A percentile compares a stretch with the other conserved stretches of the same genome.
Evolutionary conservation across 2,113 vertebrate genomes (phyloP).

Genomic region (Pagrus major): DNA sequence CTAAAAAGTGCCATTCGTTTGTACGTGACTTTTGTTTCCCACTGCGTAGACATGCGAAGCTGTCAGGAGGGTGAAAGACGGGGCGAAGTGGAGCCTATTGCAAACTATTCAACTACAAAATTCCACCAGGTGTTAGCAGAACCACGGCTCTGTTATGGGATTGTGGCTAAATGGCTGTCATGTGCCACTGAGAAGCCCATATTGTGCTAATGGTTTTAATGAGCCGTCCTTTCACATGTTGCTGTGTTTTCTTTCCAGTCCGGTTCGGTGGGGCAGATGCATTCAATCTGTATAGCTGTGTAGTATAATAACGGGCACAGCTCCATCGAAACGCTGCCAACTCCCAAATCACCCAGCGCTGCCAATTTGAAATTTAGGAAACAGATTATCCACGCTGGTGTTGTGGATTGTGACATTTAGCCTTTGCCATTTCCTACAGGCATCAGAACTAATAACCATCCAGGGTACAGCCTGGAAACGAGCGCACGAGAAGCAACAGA

Average conservation of each 20-base stretch:
- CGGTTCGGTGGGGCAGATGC: conserved; percentile 21
- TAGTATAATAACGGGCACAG: conserved; percentile 25
- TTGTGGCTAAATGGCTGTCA: conserved; percentile 52
- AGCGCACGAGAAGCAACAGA: conserved; percentile 29
- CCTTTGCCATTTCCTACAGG: conserved; percentile 62
- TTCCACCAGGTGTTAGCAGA: conserved; percentile 66
- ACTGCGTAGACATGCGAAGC: conserved; percentile 45
- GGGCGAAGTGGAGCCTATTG: conserved; percentile 44
- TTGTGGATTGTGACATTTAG: conserved; percentile 63
- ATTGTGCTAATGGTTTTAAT: conserved; percentile 60
- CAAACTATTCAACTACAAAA: conserved; percentile 57
- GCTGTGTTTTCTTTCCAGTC: conserved; percentile 22
- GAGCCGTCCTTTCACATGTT: conserved; percentile 52
- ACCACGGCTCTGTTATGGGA: conserved; percentile 21
- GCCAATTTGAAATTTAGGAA: conserved; percentile 65
- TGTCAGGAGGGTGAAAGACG: conserved; percentile 68
- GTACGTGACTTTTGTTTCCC: conserved; percentile 71
- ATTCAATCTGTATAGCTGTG: conserved; percentile 28
- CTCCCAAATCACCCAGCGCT: conserved; percentile 19
- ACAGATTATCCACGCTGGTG: conserved; percentile 59
- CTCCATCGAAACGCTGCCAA: conserved; percentile 39
- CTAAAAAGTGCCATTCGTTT: conserved; percentile 69
- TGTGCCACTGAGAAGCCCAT: conserved; percentile 28
- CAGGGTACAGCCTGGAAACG: conserved; percentile 17
- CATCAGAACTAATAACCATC: conserved; percentile 63